Percentiles rank a stretch among this genome's conserved stretches.
These are phyloP conservation scores for Salarias fasciatus DNA, from an alignment of 2,797 vertebrate genomes.

Conservation along the genomic window DNA sequence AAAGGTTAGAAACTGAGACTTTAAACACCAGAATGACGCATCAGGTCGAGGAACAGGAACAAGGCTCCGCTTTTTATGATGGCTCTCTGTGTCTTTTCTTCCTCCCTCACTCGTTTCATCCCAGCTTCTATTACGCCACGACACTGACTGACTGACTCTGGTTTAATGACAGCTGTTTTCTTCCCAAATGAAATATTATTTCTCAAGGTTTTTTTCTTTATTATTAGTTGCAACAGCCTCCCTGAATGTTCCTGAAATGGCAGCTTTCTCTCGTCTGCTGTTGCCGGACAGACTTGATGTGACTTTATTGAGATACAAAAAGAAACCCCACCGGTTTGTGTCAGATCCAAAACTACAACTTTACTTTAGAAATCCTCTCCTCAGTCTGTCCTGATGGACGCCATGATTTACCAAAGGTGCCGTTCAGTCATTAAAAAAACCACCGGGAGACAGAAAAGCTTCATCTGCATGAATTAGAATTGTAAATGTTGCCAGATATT, in stretches of 20 bases:
- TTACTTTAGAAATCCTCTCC: background rate
- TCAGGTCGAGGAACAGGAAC: background rate
- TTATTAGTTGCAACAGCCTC: too few species aligned
- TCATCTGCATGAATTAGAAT: slow-evolving; percentile 76
- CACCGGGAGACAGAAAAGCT: slow-evolving; percentile 42
- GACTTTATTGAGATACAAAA: too few species aligned
- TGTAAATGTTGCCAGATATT: slow-evolving; percentile 69
- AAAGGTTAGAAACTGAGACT: too few species aligned
- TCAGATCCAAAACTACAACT: background rate
- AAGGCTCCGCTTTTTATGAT: background rate
- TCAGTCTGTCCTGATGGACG: slow-evolving; percentile 9
- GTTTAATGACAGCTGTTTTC: slow-evolving; percentile 14
- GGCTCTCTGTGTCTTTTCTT: too few species aligned
- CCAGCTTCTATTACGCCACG: too few species aligned
- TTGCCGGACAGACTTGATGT: background rate
- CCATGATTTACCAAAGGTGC: slow-evolving; percentile 31
- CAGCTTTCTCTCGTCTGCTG: too few species aligned
- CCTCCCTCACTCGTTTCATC: background rate
- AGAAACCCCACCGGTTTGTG: background rate
- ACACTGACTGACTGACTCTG: too few species aligned
- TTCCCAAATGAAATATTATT: background rate
- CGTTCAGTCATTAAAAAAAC: slow-evolving; percentile 37
- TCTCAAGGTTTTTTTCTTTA: too few species aligned
- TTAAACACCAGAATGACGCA: too few species aligned
- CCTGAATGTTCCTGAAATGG: too few species aligned